A percentile compares a stretch with the other conserved stretches of the same genome.
These are phyloP conservation scores for Chrysogorgia sp. DNA, from an alignment of 92 coral and sea anemone species.

Conservation along the genomic window DNA sequence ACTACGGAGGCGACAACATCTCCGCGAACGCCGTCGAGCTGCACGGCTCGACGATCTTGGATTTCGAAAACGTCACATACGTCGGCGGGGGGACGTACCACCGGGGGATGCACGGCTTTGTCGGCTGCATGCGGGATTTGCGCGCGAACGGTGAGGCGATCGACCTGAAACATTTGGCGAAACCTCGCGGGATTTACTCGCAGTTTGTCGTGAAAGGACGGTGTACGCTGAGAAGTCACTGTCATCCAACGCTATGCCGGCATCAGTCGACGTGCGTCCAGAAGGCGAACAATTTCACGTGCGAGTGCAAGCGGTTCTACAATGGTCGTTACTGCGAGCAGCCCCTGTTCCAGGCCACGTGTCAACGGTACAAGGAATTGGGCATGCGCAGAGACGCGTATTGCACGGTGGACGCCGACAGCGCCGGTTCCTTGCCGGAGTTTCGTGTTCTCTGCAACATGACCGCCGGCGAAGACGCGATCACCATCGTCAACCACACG, in stretches of 20 bases:
- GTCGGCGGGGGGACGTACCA: constrained; percentile 76
- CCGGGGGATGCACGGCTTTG: constrained; percentile 68
- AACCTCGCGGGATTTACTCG: constrained; percentile 51
- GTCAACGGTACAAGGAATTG: constrained; percentile 80
- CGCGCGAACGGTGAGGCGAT: constrained; percentile 62
- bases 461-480: constrained; percentile 69
- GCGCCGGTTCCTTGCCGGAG: constrained; percentile 70
- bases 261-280: constrained; percentile 79
- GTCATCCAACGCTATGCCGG: constrained; percentile 82
- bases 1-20: constrained; percentile 57
- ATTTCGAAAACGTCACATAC: constrained; percentile 62
- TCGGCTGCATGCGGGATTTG: constrained; percentile 82
- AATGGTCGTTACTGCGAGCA: constrained; percentile 72
- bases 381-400: constrained; percentile 83
- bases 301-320: constrained; percentile 80
- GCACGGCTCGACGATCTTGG: background rate
- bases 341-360: constrained; percentile 86
- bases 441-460: constrained; percentile 85
- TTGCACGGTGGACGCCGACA: constrained; percentile 88
- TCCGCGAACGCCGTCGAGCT: background rate
- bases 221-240: constrained; percentile 64
- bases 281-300: constrained; percentile 64
- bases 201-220: background rate
- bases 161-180: constrained; percentile 41
- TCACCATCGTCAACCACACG: constrained; percentile 75